These are phyloP conservation scores for Catamblyrhynchus diadema DNA, from an alignment of 2,797 vertebrate genomes.

Conservation along the genomic window DNA sequence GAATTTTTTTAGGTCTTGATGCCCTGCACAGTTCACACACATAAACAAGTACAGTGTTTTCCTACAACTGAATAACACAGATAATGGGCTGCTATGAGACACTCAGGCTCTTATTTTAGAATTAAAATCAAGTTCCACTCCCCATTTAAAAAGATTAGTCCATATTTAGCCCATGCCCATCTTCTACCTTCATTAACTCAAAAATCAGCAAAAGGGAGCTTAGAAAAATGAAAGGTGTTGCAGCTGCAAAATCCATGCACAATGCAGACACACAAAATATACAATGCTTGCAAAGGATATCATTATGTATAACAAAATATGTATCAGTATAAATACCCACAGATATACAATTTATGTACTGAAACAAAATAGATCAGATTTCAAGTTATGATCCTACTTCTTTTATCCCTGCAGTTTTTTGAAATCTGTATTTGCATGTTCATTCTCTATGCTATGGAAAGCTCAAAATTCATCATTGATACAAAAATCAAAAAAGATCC, in stretches of 20 bases:
- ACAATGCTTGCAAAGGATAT: background rate
- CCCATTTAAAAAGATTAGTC: conserved; percentile 16
- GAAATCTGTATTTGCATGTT: conserved; percentile 26
- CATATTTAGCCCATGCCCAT: background rate
- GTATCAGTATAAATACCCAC: background rate
- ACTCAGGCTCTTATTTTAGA: conserved; percentile 36
- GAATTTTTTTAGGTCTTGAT: background rate
- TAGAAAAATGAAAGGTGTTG: conserved; percentile 37
- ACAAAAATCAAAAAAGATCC: conserved; percentile 42
- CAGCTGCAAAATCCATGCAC: background rate
- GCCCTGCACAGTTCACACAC: background rate
- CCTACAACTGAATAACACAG: conserved; percentile 17
- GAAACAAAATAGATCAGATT: conserved; percentile 35
- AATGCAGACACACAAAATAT: background rate
- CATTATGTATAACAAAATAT: background rate
- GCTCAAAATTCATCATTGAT: conserved; percentile 26
- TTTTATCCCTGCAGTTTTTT: conserved; percentile 11
- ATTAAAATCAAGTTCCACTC: conserved; percentile 4
- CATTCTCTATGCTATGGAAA: background rate
- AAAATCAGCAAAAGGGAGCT: conserved; percentile 30
- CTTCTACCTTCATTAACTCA: conserved; percentile 3
- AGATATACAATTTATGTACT: background rate
- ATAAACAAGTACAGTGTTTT: conserved; percentile 12
- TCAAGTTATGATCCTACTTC: background rate
- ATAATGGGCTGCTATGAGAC: conserved; percentile 29